These are phyloP conservation scores for Dione juno DNA, from an alignment of 2,888 invertebrate species.

Conservation along the genomic window DNA sequence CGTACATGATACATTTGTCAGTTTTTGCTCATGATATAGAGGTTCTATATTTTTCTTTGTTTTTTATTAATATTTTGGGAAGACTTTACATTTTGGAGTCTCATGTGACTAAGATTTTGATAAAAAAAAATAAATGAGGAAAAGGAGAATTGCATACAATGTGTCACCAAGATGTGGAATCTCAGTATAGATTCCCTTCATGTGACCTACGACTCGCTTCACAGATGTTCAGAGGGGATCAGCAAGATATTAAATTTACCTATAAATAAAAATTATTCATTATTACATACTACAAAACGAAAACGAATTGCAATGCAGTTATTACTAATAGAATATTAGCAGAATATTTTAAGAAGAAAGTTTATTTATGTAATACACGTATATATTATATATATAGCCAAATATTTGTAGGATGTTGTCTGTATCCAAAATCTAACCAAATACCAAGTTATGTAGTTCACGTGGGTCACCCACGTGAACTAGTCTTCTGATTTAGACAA, in stretches of 20 bases:
- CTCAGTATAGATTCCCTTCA: slow-evolving; percentile 6
- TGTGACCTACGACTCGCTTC: slow-evolving; percentile 23
- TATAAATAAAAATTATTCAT: slow-evolving; percentile 36
- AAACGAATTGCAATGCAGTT: too few species aligned
- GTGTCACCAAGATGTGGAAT: background rate
- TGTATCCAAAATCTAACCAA: too few species aligned
- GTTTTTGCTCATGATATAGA: slow-evolving; percentile 10
- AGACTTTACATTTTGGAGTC: slow-evolving; percentile 9
- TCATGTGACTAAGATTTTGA: background rate
- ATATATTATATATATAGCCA: too few species aligned
- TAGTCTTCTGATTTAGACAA: too few species aligned
- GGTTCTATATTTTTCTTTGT: slow-evolving; percentile 10
- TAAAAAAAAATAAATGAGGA: background rate
- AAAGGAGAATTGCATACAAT: background rate
- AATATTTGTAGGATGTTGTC: too few species aligned
- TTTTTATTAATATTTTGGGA: background rate
- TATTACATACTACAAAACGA: too few species aligned
- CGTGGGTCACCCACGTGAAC: too few species aligned
- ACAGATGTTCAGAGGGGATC: slow-evolving; percentile 34
- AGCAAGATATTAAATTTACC: slow-evolving; percentile 32
- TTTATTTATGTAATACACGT: too few species aligned
- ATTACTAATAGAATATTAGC: too few species aligned
- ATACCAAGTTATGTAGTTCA: too few species aligned
- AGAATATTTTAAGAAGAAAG: too few species aligned
- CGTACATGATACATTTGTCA: background rate